A percentile compares a stretch with the other conserved stretches of the same genome.
Conservation (phyloP, 37 sponge, comb jelly and placozoan genomes). For the Agelas oroides region DNA sequence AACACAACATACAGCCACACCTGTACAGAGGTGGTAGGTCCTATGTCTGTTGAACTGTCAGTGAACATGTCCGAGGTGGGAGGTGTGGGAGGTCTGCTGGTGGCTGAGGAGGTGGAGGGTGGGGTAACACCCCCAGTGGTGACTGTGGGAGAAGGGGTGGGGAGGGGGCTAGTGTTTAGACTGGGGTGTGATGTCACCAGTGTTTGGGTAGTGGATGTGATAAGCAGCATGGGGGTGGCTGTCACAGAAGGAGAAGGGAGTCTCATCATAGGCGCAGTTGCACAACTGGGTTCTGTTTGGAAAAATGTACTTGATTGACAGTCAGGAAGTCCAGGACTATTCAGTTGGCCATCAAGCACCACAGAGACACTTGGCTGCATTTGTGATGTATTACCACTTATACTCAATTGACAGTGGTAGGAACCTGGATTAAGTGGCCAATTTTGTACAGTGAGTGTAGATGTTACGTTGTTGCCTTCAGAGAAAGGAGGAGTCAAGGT, state of each 20-base stretch:
- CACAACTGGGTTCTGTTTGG: neutral
- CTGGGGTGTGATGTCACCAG: neutral
- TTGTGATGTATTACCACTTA: neutral
- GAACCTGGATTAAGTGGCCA: neutral
- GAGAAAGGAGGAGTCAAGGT: no score
- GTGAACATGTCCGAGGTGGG: neutral
- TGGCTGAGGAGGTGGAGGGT: neutral
- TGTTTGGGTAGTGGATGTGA: neutral
- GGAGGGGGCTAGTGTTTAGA: neutral
- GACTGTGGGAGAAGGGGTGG: neutral
- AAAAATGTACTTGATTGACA: neutral
- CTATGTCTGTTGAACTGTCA: neutral
- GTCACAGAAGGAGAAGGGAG: neutral
- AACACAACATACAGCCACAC: slow-evolving; percentile 59
- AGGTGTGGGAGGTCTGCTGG: neutral
- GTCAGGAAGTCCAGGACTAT: neutral
- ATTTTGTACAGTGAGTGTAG: neutral
- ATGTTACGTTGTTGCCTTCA: no score
- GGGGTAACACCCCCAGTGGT: neutral
- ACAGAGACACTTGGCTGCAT: neutral
- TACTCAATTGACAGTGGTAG: slow-evolving; percentile 7
- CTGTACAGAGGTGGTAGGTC: neutral
- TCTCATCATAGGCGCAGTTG: no score
- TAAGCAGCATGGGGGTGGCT: neutral
- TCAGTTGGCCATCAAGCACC: neutral